phyloP scores from a whole-genome alignment of 2,888 invertebrate genomes.

The Amphimallon solstitiale region DNA sequence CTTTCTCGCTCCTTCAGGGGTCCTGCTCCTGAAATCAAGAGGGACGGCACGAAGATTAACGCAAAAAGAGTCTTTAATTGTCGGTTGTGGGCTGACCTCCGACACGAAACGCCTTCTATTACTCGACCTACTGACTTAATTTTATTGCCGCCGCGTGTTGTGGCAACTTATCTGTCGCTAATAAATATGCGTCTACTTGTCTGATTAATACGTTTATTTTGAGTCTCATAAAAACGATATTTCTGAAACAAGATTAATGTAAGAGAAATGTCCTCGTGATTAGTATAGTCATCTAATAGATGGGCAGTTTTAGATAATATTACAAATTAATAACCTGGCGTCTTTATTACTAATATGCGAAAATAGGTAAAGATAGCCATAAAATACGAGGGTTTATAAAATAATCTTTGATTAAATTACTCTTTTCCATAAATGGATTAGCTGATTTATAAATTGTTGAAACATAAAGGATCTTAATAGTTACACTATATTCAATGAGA shows the following conservation, averaged over 20 bases:
- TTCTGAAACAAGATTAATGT: background rate
- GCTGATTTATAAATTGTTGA: too few species aligned
- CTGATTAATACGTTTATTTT: background rate
- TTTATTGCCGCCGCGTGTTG: conserved; percentile 11
- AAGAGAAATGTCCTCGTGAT: background rate
- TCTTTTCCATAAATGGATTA: too few species aligned
- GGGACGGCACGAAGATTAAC: background rate
- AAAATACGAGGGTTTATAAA: too few species aligned
- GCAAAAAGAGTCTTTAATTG: conserved; percentile 24
- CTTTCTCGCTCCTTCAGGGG: background rate
- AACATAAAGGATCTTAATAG: too few species aligned
- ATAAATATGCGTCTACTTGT: background rate
- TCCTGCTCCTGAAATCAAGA: background rate
- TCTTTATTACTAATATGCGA: too few species aligned
- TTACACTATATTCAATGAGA: too few species aligned
- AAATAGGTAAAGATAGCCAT: too few species aligned
- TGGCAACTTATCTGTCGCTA: background rate
- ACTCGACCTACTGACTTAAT: conserved; percentile 13
- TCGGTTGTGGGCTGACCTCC: conserved; percentile 5
- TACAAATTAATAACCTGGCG: too few species aligned
- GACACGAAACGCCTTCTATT: conserved; percentile 23
- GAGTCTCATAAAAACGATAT: background rate
- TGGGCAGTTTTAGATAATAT: too few species aligned
- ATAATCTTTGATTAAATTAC: too few species aligned
- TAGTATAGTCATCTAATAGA: too few species aligned